These are phyloP conservation scores for Elgaria multicarinata DNA, from an alignment of 2,113 vertebrate species.

Conservation along the genomic window DNA sequence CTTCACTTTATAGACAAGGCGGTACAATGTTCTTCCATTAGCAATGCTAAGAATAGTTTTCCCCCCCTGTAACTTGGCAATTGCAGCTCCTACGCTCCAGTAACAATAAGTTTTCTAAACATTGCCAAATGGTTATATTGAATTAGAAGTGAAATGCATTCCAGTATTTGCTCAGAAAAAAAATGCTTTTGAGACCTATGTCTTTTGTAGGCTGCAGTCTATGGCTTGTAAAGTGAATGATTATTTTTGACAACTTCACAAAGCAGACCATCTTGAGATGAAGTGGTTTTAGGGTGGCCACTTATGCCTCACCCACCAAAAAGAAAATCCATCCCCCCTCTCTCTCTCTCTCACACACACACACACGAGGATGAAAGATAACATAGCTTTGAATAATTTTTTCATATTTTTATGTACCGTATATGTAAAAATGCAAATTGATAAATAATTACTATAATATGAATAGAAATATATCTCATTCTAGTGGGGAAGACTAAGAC, in stretches of 20 bases:
- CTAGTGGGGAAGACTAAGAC: no score
- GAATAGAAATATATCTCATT: no score
- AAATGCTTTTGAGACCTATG: slow-evolving; percentile 4
- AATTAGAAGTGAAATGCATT: slow-evolving; percentile 61
- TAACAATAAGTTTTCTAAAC: slow-evolving; percentile 61
- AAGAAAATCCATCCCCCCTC: no score
- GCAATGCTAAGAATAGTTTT: slow-evolving; percentile 61
- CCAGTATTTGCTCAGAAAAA: not conserved
- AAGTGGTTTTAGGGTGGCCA: no score
- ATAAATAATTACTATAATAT: no score
- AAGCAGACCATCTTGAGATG: not conserved
- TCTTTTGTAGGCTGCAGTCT: not conserved
- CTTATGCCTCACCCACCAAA: no score
- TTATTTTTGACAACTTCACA: not conserved
- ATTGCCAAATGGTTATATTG: slow-evolving; percentile 54
- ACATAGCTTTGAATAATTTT: no score
- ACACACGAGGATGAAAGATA: no score
- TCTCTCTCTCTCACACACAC: no score
- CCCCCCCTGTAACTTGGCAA: slow-evolving; percentile 66
- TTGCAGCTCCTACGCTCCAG: slow-evolving; percentile 67
- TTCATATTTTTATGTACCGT: no score
- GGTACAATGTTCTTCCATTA: slow-evolving; percentile 62
- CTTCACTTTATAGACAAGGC: slow-evolving; percentile 41
- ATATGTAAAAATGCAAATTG: no score
- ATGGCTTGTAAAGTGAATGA: not conserved